Percentiles rank a stretch among this genome's conserved stretches.
Conservation (phyloP, 1,140 invertebrate genomes). For the Drosophila fuyamai region DNA sequence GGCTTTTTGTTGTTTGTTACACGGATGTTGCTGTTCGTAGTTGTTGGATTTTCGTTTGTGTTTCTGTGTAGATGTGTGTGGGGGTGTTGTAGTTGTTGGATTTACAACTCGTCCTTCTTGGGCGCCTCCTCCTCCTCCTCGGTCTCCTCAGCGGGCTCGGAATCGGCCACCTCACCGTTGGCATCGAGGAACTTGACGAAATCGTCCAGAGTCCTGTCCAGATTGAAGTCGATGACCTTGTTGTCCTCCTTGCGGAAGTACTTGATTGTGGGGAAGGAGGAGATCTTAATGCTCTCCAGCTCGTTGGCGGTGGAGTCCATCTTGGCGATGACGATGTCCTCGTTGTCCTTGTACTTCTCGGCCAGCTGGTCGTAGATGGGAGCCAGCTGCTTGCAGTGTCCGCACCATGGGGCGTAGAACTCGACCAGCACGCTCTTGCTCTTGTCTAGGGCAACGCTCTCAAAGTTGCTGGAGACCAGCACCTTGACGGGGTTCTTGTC, state of each 20-base stretch:
- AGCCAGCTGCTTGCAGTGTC: constrained; percentile 98
- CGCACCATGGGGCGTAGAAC: constrained; percentile 99
- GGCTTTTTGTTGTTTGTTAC: constrained; percentile 51
- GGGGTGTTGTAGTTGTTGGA: constrained; percentile 46
- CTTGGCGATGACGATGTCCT: constrained; percentile 97
- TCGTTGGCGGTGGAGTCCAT: constrained; percentile 99
- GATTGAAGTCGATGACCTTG: constrained; percentile 97
- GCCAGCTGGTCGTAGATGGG: constrained; percentile 96
- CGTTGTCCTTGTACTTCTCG: constrained; percentile 93
- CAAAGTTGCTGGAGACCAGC: constrained; percentile 98
- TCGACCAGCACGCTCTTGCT: constrained; percentile 98
- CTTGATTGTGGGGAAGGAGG: constrained; percentile 98
- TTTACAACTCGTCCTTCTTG: constrained; percentile 84
- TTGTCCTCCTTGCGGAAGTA: constrained; percentile 97
- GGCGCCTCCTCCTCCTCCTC: constrained; percentile 78
- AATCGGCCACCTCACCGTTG: constrained; percentile 73
- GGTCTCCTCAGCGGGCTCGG: constrained; percentile 63
- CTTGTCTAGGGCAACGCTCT: constrained; percentile 95
- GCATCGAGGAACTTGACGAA: constrained; percentile 96
- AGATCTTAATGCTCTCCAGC: constrained; percentile 96
- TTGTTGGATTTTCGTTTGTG: constrained; percentile 58
- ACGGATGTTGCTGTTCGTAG: constrained; percentile 57
- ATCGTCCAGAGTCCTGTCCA: constrained; percentile 97
- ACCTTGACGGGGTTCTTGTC: constrained; percentile 97
- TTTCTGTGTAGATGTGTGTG: constrained; percentile 23